These are phyloP conservation scores for Chironomus striatipennis DNA, from an alignment of 1,140 invertebrate species.

Conservation along the genomic window DNA sequence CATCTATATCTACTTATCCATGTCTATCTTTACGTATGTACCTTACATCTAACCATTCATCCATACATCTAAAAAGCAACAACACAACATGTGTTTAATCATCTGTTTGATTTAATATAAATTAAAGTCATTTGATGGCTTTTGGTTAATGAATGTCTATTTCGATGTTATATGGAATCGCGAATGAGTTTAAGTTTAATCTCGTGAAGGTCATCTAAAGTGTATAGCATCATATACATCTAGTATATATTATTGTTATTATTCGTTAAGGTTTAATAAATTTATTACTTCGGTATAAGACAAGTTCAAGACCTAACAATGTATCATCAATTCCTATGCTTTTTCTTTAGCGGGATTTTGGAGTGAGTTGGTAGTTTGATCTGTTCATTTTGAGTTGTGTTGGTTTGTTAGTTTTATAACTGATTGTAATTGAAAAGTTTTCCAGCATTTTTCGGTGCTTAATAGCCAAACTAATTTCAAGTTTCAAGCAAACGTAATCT, in stretches of 20 bases:
- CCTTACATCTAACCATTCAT: background rate
- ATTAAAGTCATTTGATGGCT: conserved; percentile 2
- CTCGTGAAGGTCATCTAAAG: background rate
- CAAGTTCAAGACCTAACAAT: background rate
- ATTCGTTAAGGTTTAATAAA: background rate
- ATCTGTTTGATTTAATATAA: conserved; percentile 8
- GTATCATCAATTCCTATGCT: background rate
- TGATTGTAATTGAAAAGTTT: too few species aligned
- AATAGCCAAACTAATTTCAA: too few species aligned
- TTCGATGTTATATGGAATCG: background rate
- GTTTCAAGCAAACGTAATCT: too few species aligned
- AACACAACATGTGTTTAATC: conserved; percentile 6
- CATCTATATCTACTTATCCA: too few species aligned
- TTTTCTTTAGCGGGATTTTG: too few species aligned
- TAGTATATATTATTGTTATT: background rate
- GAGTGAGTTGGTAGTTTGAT: too few species aligned
- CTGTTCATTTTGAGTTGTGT: too few species aligned
- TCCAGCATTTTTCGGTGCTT: too few species aligned
- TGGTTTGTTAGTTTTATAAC: too few species aligned
- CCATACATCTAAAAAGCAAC: background rate
- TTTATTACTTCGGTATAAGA: background rate
- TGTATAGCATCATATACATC: background rate
- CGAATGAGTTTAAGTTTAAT: background rate
- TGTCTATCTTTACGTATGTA: too few species aligned
- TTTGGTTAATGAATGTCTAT: background rate